Evolutionary conservation across 2,888 invertebrate genomes (phyloP), one percentile per base, ranked within the genome.

Genomic region (Dysmachus trigonus): DNA sequence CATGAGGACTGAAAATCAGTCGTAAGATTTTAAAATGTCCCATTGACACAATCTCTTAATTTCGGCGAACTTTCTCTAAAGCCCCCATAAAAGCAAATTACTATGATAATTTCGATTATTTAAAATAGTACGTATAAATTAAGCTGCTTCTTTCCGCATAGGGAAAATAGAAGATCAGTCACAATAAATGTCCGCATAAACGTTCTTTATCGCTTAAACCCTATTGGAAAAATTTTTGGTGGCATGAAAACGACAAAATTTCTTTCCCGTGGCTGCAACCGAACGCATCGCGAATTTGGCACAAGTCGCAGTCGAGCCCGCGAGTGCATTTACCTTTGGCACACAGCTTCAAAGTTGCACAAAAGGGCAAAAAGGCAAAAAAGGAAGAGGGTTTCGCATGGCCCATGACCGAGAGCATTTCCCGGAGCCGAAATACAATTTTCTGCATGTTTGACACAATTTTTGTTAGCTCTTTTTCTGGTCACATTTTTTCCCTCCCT

Each of bases 381-480:
- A 73, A 73, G 33, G 33, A 27, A 73, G 30, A 31, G 18, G 6
- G 8, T 73, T 76, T 79, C 33, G n/a, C 81, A 81, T 33, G 62
- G 33, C 62, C 62, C 81, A 81, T 53, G 81, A 81, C 62, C 81
- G 81, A 81, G 62, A 81, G 10, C 31, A 35, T 33, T 51, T 18
- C 33, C 53, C n/a, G 35, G 33, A 85, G 13, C 35, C 30, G 35
- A 74, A 85, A 51, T 22, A 76, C 35, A 76, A 76, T 76, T 15
- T 85, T 76, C 51, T 41, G 41, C 73, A 51, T 38, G 41, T 85
- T 51, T 85, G 74, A 76, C 85, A 76, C 74, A 62, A 74, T 85
- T 85, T 74, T 53, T n/a, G n/a, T n/a, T 35, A 76, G 35, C 22
- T 85, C n/a, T 18, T 76, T 53, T 85, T 53, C 31, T 62, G 5